Conservation (phyloP, 2,888 invertebrate species). For the Magallana nippona region DNA sequence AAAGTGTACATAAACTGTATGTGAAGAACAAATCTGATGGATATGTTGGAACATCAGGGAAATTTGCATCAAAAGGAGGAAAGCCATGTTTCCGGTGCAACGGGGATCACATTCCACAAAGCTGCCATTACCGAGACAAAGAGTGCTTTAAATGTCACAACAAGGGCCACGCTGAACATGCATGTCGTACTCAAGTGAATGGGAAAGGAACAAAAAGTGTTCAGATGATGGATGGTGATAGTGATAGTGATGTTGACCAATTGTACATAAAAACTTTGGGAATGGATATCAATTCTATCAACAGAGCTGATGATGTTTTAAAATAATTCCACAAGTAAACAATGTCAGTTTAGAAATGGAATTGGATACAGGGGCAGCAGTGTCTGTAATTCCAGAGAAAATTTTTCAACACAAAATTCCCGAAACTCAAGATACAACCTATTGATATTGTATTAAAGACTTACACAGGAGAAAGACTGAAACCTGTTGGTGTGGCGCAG, state of each 20-base stretch:
- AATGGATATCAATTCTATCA: not conserved
- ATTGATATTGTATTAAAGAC: constrained; percentile 38
- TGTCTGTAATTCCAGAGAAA: constrained; percentile 37
- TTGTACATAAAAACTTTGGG: not conserved
- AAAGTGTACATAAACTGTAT: not conserved
- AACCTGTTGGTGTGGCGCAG: constrained; percentile 31
- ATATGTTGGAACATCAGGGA: not conserved
- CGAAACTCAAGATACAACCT: not conserved
- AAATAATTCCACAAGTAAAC: constrained; percentile 10
- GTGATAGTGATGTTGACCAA: not conserved
- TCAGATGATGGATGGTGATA: not conserved
- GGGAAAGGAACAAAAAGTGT: not conserved
- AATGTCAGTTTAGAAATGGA: not conserved
- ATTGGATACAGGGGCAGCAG: constrained; percentile 34
- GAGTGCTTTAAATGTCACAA: constrained; percentile 40
- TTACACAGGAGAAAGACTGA: constrained; percentile 44
- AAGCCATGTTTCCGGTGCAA: constrained; percentile 35
- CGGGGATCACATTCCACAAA: constrained; percentile 32
- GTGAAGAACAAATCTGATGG: not conserved
- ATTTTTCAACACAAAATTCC: not conserved
- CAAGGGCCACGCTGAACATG: constrained; percentile 36
- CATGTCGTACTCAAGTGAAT: constrained; percentile 2
- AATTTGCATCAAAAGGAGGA: not conserved
- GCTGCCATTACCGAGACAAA: constrained; percentile 31
- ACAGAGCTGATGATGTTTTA: constrained; percentile 11